Evolutionary conservation across 2,113 vertebrate genomes (phyloP).

Genomic region (Vanacampus margaritifer): DNA sequence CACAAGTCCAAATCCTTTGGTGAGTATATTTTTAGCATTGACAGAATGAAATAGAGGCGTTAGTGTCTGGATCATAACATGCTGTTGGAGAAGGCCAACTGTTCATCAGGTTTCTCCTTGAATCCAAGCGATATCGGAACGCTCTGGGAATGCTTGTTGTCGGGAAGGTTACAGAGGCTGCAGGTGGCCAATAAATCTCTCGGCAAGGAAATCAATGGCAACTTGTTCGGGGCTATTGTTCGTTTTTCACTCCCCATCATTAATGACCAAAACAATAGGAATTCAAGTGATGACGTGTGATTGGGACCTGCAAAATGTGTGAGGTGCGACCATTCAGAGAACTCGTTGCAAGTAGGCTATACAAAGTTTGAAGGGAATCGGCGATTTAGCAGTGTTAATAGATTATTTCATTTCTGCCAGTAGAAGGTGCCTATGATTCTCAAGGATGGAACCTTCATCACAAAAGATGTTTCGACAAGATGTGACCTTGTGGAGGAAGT

Average conservation of each 20-base stretch:
- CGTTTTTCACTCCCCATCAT: not conserved
- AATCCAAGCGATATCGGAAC: not conserved
- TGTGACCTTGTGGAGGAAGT: not conserved
- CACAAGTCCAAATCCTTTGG: not conserved
- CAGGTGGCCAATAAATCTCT: constrained; percentile 21
- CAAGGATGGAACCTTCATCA: constrained; percentile 1
- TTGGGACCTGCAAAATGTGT: not conserved
- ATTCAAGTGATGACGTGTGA: not conserved
- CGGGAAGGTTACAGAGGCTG: constrained; percentile 12
- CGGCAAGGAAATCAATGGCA: constrained; percentile 2
- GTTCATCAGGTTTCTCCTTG: constrained; percentile 2
- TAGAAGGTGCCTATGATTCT: not conserved
- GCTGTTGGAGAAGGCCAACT: not conserved
- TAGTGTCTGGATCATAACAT: not conserved
- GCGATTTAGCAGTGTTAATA: not conserved
- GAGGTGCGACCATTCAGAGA: not conserved
- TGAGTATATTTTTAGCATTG: not conserved
- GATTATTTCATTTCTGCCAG: not conserved
- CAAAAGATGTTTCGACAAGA: not conserved
- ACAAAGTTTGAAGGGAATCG: not conserved
- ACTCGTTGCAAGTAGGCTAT: not conserved
- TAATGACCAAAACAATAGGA: not conserved
- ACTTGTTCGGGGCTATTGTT: not conserved
- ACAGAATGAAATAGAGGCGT: not conserved
- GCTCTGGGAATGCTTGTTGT: constrained; percentile 9